Conservation (phyloP, 2,113 vertebrate genomes). For the Dasyornis broadbenti region DNA sequence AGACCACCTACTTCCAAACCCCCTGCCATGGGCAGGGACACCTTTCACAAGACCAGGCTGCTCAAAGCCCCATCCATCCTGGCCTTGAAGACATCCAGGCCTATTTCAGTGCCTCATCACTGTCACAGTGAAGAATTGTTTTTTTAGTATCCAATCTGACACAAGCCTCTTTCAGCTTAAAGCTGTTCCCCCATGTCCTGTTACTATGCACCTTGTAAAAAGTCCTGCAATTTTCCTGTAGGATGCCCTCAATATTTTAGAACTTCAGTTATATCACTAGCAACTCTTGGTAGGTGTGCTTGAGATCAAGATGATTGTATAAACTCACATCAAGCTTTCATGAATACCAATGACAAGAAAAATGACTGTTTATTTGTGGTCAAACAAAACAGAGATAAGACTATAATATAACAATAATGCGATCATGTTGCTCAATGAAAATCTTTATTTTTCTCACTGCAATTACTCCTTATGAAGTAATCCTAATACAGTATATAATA, state of each 20-base stretch:
- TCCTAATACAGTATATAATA: neutral
- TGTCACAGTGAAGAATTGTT: neutral
- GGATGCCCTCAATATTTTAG: neutral
- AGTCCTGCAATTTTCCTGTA: neutral
- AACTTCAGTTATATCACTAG: neutral
- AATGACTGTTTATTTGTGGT: neutral
- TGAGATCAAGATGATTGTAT: neutral
- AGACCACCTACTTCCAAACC: neutral
- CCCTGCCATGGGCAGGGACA: neutral
- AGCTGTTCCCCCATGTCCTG: neutral
- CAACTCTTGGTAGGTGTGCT: neutral
- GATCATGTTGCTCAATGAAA: neutral
- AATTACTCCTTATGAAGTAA: neutral
- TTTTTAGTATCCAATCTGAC: neutral
- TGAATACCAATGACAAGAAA: neutral
- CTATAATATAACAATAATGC: neutral
- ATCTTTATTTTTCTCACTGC: neutral
- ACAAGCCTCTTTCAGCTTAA: neutral
- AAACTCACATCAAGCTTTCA: neutral
- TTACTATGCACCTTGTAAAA: neutral
- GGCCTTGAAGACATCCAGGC: neutral
- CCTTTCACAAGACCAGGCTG: neutral
- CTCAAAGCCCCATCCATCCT: neutral
- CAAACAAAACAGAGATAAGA: neutral
- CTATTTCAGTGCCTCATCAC: neutral